Percentiles rank a stretch among this genome's conserved stretches.
Conservation (phyloP, 2,797 vertebrate genomes). For the Siniperca scherzeri region DNA sequence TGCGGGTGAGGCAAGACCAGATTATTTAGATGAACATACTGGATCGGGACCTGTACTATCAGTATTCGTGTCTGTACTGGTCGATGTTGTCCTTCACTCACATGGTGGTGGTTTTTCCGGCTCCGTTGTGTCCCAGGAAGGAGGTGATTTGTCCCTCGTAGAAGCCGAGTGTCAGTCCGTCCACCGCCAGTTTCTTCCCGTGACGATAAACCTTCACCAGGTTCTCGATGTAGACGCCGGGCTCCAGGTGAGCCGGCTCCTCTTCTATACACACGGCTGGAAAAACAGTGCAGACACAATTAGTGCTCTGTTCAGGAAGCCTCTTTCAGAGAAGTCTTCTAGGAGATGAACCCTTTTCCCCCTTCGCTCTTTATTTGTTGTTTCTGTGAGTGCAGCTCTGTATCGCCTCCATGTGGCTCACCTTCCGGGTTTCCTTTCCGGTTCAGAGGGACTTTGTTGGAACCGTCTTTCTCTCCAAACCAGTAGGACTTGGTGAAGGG, state of each 20-base stretch:
- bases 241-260: slow-evolving; percentile 91
- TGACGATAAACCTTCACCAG: slow-evolving; percentile 95
- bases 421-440: slow-evolving; percentile 86
- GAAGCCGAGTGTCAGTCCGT: slow-evolving; percentile 94
- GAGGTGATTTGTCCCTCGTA: slow-evolving; percentile 98
- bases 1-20: slow-evolving; percentile 59
- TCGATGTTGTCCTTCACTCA: slow-evolving; percentile 76
- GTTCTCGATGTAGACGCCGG: slow-evolving; percentile 95
- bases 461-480: slow-evolving; percentile 87
- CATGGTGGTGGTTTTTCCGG: slow-evolving; percentile 99
- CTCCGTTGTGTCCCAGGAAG: slow-evolving; percentile 97
- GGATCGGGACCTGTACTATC: not conserved
- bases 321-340: slow-evolving; percentile 10
- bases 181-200: slow-evolving; percentile 95
- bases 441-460: slow-evolving; percentile 66
- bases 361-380: not conserved
- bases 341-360: not conserved
- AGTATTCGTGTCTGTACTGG: not conserved
- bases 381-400: not conserved
- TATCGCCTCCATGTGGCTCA: slow-evolving; percentile 60
- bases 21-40: not conserved
- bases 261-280: slow-evolving; percentile 93
- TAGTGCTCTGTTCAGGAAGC: not conserved
- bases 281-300: not conserved
- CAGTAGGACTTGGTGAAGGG: slow-evolving; percentile 95